Conservation (phyloP, 30 jellyfish, hydroid and myxozoan genomes). For the Hydra vulgaris region DNA sequence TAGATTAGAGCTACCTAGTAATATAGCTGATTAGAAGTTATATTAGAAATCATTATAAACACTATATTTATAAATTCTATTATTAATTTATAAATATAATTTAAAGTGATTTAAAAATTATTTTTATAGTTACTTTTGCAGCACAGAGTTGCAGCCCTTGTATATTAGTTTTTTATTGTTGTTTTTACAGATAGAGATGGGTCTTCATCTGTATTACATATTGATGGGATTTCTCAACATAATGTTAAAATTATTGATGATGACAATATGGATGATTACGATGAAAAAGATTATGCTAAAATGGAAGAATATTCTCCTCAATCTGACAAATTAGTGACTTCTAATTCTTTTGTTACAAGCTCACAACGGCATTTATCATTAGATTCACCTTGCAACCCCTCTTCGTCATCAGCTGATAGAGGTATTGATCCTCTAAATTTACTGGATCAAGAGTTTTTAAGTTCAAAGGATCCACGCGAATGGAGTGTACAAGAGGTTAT, state of each 20-base stretch:
- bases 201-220: not conserved
- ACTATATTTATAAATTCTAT: too few species aligned
- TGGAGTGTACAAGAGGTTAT: slow-evolving; percentile 92
- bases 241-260: slow-evolving; percentile 11
- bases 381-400: slow-evolving; percentile 94
- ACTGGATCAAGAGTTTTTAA: slow-evolving; percentile 81
- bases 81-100: too few species aligned
- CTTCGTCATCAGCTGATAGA: slow-evolving; percentile 90
- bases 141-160: too few species aligned
- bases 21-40: too few species aligned
- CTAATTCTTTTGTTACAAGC: slow-evolving; percentile 27
- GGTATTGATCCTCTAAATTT: slow-evolving; percentile 91
- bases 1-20: not conserved
- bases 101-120: too few species aligned
- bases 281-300: slow-evolving; percentile 3
- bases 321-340: slow-evolving; percentile 11
- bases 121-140: too few species aligned
- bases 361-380: slow-evolving; percentile 35
- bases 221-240: not conserved
- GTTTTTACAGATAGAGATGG: slow-evolving; percentile 25
- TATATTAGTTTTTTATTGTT: too few species aligned
- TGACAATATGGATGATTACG: slow-evolving; percentile 8
- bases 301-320: slow-evolving; percentile 12
- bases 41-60: too few species aligned
- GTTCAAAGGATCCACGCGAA: slow-evolving; percentile 91